A percentile compares a stretch with the other conserved stretches of the same genome.
These are phyloP conservation scores for Lerema accius DNA, from an alignment of 1,140 invertebrate species.

Conservation along the genomic window DNA sequence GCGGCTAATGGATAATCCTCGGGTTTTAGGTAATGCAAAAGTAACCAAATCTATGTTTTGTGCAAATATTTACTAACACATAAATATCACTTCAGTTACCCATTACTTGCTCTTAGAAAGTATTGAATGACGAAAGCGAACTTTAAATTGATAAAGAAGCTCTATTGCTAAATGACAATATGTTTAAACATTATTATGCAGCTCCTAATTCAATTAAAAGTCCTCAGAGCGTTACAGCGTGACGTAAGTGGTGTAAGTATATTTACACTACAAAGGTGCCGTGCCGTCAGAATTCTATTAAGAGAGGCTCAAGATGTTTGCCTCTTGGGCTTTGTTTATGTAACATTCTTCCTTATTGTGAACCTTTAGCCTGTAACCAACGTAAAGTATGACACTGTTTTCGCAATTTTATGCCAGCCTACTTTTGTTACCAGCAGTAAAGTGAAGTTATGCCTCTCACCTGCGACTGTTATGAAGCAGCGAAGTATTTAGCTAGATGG, in stretches of 20 bases:
- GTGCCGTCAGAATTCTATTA: constrained; percentile 70
- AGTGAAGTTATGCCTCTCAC: constrained; percentile 49
- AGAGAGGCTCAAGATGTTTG: constrained; percentile 68
- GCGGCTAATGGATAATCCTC: not conserved
- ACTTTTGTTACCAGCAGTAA: constrained; percentile 40
- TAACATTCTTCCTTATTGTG: constrained; percentile 60
- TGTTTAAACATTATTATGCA: too few species aligned
- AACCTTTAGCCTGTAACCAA: constrained; percentile 39
- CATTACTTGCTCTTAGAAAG: too few species aligned
- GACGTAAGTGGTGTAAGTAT: constrained; percentile 41
- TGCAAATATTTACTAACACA: too few species aligned
- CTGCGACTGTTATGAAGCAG: constrained; percentile 50
- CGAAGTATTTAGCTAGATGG: constrained; percentile 32
- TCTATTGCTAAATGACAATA: too few species aligned
- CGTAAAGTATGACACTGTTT: constrained; percentile 53
- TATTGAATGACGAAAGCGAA: too few species aligned
- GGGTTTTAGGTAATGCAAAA: not conserved
- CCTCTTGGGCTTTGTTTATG: constrained; percentile 62
- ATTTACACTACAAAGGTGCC: constrained; percentile 55
- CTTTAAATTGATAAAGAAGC: too few species aligned
- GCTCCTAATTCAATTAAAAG: not conserved
- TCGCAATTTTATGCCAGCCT: constrained; percentile 54
- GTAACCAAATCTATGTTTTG: not conserved
- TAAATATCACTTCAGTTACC: too few species aligned
- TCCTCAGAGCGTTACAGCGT: constrained; percentile 30